Conservation (phyloP, 2,888 invertebrate genomes). For the Drosophila setosimentum region DNA sequence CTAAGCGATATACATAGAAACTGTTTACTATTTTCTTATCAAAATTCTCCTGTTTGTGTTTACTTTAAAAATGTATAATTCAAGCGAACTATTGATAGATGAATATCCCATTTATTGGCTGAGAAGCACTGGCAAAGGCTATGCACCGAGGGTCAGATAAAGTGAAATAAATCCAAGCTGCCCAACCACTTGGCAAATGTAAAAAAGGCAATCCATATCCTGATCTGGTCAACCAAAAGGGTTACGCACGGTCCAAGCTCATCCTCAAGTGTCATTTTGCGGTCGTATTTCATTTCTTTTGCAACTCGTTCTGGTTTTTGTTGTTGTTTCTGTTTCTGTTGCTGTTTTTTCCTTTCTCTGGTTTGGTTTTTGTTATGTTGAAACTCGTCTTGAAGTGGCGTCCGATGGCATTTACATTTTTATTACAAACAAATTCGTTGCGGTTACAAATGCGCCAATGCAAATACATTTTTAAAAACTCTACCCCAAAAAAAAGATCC, state of each 20-base stretch:
- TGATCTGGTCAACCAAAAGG: slow-evolving; percentile 55
- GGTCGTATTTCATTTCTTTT: slow-evolving; percentile 77
- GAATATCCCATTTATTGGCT: slow-evolving; percentile 53
- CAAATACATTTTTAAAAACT: slow-evolving; percentile 69
- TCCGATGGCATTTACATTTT: slow-evolving; percentile 78
- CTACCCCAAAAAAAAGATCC: slow-evolving; percentile 11
- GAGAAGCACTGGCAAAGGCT: background rate
- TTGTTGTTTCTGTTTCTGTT: slow-evolving; percentile 7
- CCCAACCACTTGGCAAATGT: slow-evolving; percentile 63
- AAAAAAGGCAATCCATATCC: slow-evolving; percentile 41
- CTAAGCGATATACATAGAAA: slow-evolving; percentile 5
- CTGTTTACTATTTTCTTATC: slow-evolving; percentile 19
- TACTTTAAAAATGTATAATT: slow-evolving; percentile 46
- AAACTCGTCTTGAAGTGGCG: slow-evolving; percentile 71
- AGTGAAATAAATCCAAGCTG: slow-evolving; percentile 49
- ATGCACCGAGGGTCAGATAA: slow-evolving; percentile 18
- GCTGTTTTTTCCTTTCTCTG: slow-evolving; percentile 1
- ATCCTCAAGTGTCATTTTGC: slow-evolving; percentile 70
- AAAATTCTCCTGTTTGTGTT: slow-evolving; percentile 35
- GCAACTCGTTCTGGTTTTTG: slow-evolving; percentile 48
- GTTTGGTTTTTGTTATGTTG: slow-evolving; percentile 14
- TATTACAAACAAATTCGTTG: slow-evolving; percentile 80
- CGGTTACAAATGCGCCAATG: slow-evolving; percentile 78
- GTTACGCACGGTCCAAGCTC: slow-evolving; percentile 57
- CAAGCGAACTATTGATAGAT: slow-evolving; percentile 54